Evolutionary conservation across 1,140 invertebrate genomes (phyloP), one percentile per base, ranked within the genome.

Genomic region (Lasioglossum albipes): DNA sequence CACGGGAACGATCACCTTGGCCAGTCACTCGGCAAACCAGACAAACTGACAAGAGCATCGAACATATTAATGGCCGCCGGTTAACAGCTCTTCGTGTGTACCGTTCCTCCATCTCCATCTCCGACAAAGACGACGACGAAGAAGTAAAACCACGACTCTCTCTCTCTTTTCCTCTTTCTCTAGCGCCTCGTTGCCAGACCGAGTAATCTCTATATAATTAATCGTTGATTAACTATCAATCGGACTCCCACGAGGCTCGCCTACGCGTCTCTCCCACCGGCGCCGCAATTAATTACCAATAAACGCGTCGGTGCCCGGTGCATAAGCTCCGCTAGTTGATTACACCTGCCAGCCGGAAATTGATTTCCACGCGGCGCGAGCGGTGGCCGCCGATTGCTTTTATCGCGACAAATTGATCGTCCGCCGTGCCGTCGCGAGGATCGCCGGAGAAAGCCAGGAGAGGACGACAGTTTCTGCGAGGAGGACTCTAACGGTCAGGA

Each of bases 281-380:
- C 66, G 13, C 16, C 57, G 31, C 75, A 31, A 77, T 77, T 77
- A 70, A 77, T 77, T 77, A 62, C 54, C 75, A 70, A 77, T 77
- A 77, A 77, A 77, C 75, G 67, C 66, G 54, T 20, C 41, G 9
- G 41, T 27, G 49, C 64, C 22, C 65, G 36, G 45, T 67, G 41
- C 65, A 67, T 67, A 67, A 45, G 36, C 54, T 6, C 54, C 27
- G 49, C 20, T 42, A 13, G 27, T 62, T 31, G 75, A 77, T 77
- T 77, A 41, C 54, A 49, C 22, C 67, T 62, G 75, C 66, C 54
- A 18, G 27, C 7, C 10, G 66, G 66, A 49, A 77, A 77, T 77
- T 77, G 75, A 77, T 77, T 70, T 36, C 57, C 64, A 27, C 1
- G 36, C 57, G 42, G 13, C n/a, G 54, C 27, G 69, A 16, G 22